Base-by-base conservation (phyloP, 2,888 invertebrate species). In the Cyclophora albipunctata region DNA sequence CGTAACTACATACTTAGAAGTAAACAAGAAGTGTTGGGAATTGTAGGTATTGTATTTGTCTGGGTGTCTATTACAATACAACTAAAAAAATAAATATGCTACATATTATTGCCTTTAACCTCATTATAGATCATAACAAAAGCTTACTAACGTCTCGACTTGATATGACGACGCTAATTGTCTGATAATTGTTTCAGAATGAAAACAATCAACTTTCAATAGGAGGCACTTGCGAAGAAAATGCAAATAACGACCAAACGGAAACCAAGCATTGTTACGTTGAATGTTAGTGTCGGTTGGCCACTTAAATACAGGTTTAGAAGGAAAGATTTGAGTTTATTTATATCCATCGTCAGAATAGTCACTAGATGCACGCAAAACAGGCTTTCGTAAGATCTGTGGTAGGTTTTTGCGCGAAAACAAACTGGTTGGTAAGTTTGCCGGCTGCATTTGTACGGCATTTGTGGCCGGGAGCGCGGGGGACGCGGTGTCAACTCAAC, bases 361-460 rank as follows among this genome's bases (percentile, higher is more conserved):
- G 20, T 20, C 20, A 61, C 66, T 67, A 71, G 67, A 63, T 62
- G 56, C 56, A 62, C 57, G 57, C 58, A 50, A 63, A 71, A 75
- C 70, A 62, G 65, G 69, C 70, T 71, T 55, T 56, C 43, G 52
- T 56, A 49, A 50, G 54, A 43, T 43, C 20, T 57, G 60, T 62
- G 69, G 67, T 66, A 69, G 62, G 74, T 84, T 84, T 86, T 86
- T 86, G 82, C 86, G 86, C 86, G 87, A 85, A 86, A 84, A 69
- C 68, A 63, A 84, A 84, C 84, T 73, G 71, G 84, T 83, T 79
- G 53, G 34, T 49, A 64, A 71, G 73, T 72, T 78, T 77, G 51
- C 70, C 69, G 71, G 69, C 66, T 66, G 37, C 37, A 37, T 37
- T 37, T 5, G 37, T 54, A 48, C 55, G 53, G 64, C 58, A 20